phyloP scores from a whole-genome alignment of 2,113 vertebrate species.

The Lepus americanus region DNA sequence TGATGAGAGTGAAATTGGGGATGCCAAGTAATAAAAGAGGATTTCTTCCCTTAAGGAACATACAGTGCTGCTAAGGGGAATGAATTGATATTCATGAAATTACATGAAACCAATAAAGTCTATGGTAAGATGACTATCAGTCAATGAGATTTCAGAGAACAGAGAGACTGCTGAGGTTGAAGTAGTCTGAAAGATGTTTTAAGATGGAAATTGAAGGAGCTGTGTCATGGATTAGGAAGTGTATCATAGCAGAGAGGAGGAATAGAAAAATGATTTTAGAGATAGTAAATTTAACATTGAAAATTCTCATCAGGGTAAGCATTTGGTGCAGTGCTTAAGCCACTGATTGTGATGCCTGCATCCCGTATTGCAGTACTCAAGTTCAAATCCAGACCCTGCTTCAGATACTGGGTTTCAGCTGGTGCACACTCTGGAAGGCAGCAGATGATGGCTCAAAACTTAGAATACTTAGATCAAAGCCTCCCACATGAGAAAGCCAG shows the following conservation, averaged over 20 bases:
- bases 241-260: neutral
- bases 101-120: neutral
- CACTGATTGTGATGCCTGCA: too few species aligned
- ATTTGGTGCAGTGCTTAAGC: too few species aligned
- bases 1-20: neutral
- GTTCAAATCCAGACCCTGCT: too few species aligned
- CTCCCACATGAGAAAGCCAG: too few species aligned
- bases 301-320: neutral
- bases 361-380: too few species aligned
- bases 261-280: neutral
- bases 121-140: neutral
- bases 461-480: too few species aligned
- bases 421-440: too few species aligned
- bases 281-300: neutral
- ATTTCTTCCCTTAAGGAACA: neutral
- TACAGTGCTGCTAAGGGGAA: neutral
- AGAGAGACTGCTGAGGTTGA: neutral
- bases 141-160: neutral
- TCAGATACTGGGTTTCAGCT: too few species aligned
- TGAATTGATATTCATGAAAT: neutral
- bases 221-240: neutral
- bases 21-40: neutral
- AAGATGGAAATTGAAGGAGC: neutral
- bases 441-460: too few species aligned
- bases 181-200: neutral